phyloP scores from a whole-genome alignment of 2,113 vertebrate species.

The Pseudorectes ferrugineus region DNA sequence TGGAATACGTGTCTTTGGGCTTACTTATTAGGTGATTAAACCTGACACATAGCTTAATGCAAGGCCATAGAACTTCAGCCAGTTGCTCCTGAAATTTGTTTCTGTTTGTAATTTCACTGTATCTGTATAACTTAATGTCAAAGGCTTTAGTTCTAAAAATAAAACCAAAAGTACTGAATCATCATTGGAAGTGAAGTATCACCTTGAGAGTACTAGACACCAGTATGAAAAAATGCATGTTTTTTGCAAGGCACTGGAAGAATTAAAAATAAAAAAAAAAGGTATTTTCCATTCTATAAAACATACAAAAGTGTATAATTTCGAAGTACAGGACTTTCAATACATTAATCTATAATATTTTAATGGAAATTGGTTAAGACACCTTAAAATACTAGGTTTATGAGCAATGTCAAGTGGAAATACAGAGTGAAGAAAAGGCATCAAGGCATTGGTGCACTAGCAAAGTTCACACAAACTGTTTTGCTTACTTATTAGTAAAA shows the following conservation, averaged over 20 bases:
- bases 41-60: not conserved
- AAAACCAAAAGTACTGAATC: slow-evolving; percentile 13
- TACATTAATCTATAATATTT: not conserved
- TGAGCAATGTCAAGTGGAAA: not conserved
- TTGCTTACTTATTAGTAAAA: not conserved
- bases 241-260: not conserved
- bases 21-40: not conserved
- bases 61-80: not conserved
- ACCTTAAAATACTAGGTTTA: not conserved
- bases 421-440: not conserved
- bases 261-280: not conserved
- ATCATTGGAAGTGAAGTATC: not conserved
- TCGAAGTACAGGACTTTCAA: not conserved
- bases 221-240: not conserved
- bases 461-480: not conserved
- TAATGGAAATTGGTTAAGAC: not conserved
- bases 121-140: not conserved
- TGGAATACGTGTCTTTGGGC: not conserved
- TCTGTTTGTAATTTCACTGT: not conserved
- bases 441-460: not conserved
- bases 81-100: not conserved
- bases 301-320: not conserved
- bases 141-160: slow-evolving; percentile 28
- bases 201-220: not conserved
- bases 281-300: not conserved